phyloP scores from a whole-genome alignment of 1,140 invertebrate species.

The Solenopsis fugax region DNA sequence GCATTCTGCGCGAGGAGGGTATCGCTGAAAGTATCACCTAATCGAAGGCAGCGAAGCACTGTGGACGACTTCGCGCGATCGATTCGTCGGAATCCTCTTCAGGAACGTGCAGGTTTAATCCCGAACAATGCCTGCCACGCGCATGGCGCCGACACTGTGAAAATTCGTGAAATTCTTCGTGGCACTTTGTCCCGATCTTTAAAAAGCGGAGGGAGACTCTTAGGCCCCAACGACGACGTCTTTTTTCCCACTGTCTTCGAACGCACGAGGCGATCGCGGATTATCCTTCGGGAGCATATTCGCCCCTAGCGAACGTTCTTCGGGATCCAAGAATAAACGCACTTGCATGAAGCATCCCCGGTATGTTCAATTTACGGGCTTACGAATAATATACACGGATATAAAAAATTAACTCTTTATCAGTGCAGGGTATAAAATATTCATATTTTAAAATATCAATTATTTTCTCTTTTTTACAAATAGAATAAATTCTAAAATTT shows the following conservation, averaged over 20 bases:
- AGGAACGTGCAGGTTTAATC: constrained; percentile 52
- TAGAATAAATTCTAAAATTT: background rate
- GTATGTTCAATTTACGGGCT: background rate
- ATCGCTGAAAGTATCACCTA: constrained; percentile 17
- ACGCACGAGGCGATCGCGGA: constrained; percentile 3
- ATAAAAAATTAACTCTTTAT: background rate
- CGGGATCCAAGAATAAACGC: constrained; percentile 35
- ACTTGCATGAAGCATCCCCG: background rate
- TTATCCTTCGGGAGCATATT: constrained; percentile 30
- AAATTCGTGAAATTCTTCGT: constrained; percentile 41
- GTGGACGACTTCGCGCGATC: constrained; percentile 44
- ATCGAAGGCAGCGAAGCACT: constrained; percentile 38
- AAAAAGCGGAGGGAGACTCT: constrained; percentile 48
- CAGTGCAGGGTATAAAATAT: background rate
- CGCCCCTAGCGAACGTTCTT: background rate
- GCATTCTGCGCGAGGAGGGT: too few relatives aligned
- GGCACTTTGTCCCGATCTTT: constrained; percentile 30
- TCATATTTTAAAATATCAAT: background rate
- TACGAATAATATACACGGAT: background rate
- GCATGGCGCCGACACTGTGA: background rate
- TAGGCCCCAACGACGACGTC: constrained; percentile 13
- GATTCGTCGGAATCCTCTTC: constrained; percentile 36
- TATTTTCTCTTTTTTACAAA: background rate
- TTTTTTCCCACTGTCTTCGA: constrained; percentile 18
- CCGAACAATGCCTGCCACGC: constrained; percentile 42